Evolutionary conservation across 2,888 invertebrate species (phyloP), one percentile per base, ranked within the genome.

Genomic region (Crossocerus cetratus): DNA sequence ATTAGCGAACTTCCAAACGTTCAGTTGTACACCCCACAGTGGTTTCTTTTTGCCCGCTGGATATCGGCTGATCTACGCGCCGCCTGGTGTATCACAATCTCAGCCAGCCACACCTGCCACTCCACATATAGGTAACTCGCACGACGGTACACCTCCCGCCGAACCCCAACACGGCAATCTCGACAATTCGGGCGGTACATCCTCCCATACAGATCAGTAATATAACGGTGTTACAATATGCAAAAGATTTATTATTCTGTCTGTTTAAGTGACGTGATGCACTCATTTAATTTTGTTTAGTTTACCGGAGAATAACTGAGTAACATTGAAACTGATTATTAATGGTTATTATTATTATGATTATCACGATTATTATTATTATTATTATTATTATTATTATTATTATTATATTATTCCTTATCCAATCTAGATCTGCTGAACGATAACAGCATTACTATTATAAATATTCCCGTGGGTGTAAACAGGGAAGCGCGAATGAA

Each of bases 21-120:
- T 89, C 57, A 85, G 86, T 60, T 88, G 87, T 68, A 83, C 89
- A 11, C 82, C 89, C 1, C 87, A 88, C 60, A 86, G 89, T n/a
- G 86, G 90, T 44, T 88, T 90, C 79, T 89, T 89, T 67, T 74
- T 90, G 63, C 89, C 90, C 2, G 86, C 90, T 60, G 89, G 90
- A 54, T 90, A 89, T 67, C 82, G 88, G 44, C 73, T 89, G 44
- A 84, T 90, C 49, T 90, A 89, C 64, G 88, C 90, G 32, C 88
- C 90, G 1, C 77, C 86, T 4, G 86, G 86, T 18, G 86, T 87
- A 5, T 83, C 89, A 20, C 86, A 87, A 16, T 80, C 85, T n/a
- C 88, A 89, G 65, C 88, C 88, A n/a, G 86, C 87, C 8, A 90
- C 90, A 3, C 89, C 89, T 16, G 88, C 89, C 20, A 88, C 89